Base-by-base conservation (phyloP, 2,113 vertebrate species). In the Malurus cyaneus region DNA sequence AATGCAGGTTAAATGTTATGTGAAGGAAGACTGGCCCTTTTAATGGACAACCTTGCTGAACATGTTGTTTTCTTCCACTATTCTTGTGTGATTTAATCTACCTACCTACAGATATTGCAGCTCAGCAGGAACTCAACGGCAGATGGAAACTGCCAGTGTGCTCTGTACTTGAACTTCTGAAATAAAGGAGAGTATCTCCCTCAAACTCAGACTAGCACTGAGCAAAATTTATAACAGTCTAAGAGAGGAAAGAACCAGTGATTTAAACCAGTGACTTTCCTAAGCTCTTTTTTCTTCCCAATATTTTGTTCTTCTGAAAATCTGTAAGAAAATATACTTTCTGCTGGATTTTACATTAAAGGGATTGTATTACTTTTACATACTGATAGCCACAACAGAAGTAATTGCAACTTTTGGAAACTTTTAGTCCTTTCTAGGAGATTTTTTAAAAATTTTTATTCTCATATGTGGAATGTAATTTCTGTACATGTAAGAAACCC, bases 121-220 rank as follows among this genome's bases (percentile, higher is more conserved):
- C 80, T 92, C 82, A 92, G 91, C 83, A 96, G 86, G 80, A 47
- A 61, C 67, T 60, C 80, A 86, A 77, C 93, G 44, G 72, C 64
- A 83, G 64, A 86, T 83, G 67, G 80, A 93, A 88, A 66, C 67
- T 90, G 74, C 72, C 39, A 72, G 73, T 26, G 39, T 60, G 64
- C 59, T 20, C 54, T 54, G 72, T 31, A 59, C 47, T 74, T 80
- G 59, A 85, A 88, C 39, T 81, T 85, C n/a, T 71, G 34, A 92
- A 93, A 94, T 72, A 80, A 80, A 94, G 28, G 66, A 76, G 62
- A 80, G 9, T 50, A 73, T 65, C 42, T 73, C 18, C 42, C 53
- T 93, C 56, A 81, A 77, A 85, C 32, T 86, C 66, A 47, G 29
- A 77, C 32, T 44, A 66, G 17, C 14, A 62, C 9, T 36, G 19